Percentiles rank a stretch among this genome's conserved stretches.
These are phyloP conservation scores for Nilaparvata lugens DNA, from an alignment of 1,140 invertebrate genomes.

Conservation along the genomic window DNA sequence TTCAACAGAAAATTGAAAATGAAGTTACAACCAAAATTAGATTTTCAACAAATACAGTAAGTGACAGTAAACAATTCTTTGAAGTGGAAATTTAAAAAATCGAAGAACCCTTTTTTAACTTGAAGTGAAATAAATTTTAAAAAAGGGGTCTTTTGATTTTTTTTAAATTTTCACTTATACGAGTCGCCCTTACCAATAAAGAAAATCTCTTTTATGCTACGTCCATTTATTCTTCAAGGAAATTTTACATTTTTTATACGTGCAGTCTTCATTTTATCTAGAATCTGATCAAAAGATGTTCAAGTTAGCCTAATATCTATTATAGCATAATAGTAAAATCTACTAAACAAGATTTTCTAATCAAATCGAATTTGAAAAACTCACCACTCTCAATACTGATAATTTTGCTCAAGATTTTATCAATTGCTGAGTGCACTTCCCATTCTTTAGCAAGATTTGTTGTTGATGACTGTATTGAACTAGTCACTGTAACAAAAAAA, in stretches of 20 bases:
- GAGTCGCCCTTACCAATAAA: too few relatives aligned
- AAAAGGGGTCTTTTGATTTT: too few relatives aligned
- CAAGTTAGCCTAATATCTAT: too few relatives aligned
- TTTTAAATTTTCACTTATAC: too few relatives aligned
- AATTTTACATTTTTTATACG: neutral
- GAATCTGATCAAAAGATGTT: neutral
- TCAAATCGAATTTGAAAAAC: neutral
- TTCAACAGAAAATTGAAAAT: too few relatives aligned
- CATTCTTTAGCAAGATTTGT: conserved; percentile 33
- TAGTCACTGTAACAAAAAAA: conserved; percentile 18
- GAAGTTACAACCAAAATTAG: too few relatives aligned
- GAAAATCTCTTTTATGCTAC: neutral
- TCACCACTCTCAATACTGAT: conserved; percentile 35
- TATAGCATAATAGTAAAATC: neutral
- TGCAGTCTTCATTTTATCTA: neutral
- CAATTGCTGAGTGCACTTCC: conserved; percentile 39
- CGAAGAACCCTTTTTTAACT: too few relatives aligned
- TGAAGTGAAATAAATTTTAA: too few relatives aligned
- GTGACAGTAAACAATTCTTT: too few relatives aligned
- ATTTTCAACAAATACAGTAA: too few relatives aligned
- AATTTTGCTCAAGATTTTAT: conserved; percentile 38
- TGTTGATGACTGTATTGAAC: conserved; percentile 13
- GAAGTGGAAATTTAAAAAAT: too few relatives aligned
- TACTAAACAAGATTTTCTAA: neutral
- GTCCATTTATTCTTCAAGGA: neutral